Percentiles rank a stretch among this genome's conserved stretches.
Conservation (phyloP, 2,888 invertebrate genomes). For the Zygaena filipendulae region DNA sequence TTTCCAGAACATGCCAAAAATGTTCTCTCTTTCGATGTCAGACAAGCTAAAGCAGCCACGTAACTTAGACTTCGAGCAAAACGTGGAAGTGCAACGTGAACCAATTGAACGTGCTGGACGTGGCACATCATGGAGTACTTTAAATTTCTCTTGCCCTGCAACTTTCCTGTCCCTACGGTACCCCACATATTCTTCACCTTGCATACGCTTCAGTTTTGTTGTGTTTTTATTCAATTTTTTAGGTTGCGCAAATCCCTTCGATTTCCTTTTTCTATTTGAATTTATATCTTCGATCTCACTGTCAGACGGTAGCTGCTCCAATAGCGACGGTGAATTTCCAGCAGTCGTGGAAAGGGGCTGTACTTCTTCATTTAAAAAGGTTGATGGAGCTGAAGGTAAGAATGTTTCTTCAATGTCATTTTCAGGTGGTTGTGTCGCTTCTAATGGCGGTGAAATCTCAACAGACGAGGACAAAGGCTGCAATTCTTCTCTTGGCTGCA, state of each 20-base stretch:
- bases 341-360: constrained; percentile 2
- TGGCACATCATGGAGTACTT: constrained; percentile 14
- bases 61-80: constrained; percentile 10
- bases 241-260: constrained; percentile 4
- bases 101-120: constrained; percentile 14
- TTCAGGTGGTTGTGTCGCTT: constrained; percentile 7
- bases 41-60: constrained; percentile 8
- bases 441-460: constrained; percentile 6
- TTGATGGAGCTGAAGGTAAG: constrained; percentile 1
- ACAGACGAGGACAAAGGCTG: constrained; percentile 2
- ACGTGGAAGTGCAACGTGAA: constrained; percentile 7
- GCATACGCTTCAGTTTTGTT: constrained; percentile 13
- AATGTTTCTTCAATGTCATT: constrained; percentile 7
- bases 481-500: constrained; percentile 1
- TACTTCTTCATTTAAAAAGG: constrained; percentile 1
- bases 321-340: constrained; percentile 2
- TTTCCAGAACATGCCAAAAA: constrained; percentile 9
- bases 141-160: constrained; percentile 12
- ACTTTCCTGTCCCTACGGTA: constrained; percentile 12
- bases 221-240: constrained; percentile 9
- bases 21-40: constrained; percentile 8
- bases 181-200: constrained; percentile 13
- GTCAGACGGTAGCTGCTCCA: constrained; percentile 7
- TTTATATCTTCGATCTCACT: constrained; percentile 11
- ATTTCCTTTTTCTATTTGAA: constrained; percentile 12